Evolutionary conservation across 2,888 invertebrate genomes (phyloP).

Genomic region (Ochlodes sylvanus): DNA sequence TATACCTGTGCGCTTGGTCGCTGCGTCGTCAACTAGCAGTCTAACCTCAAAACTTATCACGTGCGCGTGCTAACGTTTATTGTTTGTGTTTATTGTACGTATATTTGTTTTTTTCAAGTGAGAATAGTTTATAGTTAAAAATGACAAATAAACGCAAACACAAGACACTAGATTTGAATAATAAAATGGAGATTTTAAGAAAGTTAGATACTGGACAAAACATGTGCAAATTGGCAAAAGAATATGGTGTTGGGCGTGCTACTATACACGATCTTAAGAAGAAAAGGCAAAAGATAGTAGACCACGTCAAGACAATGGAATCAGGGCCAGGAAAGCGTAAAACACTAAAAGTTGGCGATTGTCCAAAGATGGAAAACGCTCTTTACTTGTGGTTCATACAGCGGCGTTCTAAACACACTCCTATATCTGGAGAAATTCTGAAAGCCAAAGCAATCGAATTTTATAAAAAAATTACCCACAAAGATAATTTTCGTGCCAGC

Average conservation of each 20-base stretch:
- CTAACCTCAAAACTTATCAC: constrained; percentile 34
- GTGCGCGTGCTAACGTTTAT: constrained; percentile 13
- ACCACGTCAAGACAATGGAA: constrained; percentile 46
- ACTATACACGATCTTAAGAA: constrained; percentile 50
- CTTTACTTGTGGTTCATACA: constrained; percentile 43
- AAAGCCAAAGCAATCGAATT: constrained; percentile 51
- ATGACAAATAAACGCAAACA: constrained; percentile 36
- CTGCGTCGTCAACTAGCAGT: constrained; percentile 35
- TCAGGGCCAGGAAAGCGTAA: constrained; percentile 40
- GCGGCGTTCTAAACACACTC: constrained; percentile 47
- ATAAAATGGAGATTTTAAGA: constrained; percentile 49
- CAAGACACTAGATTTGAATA: constrained; percentile 35
- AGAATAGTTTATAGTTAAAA: constrained; percentile 33
- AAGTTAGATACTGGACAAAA: constrained; percentile 49
- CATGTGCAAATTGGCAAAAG: constrained; percentile 48
- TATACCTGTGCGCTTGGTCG: constrained; percentile 10
- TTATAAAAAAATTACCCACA: constrained; percentile 50
- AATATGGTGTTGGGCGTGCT: constrained; percentile 44
- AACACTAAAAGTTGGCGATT: constrained; percentile 40
- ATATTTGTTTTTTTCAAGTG: constrained; percentile 13
- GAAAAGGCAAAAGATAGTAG: constrained; percentile 46
- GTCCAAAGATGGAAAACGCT: constrained; percentile 19
- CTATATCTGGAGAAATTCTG: constrained; percentile 50
- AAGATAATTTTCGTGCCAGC: constrained; percentile 54
- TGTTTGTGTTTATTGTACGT: no score